Evolutionary conservation across 2,797 vertebrate species (phyloP).

Genomic region (Ctenosaura bakeri): DNA sequence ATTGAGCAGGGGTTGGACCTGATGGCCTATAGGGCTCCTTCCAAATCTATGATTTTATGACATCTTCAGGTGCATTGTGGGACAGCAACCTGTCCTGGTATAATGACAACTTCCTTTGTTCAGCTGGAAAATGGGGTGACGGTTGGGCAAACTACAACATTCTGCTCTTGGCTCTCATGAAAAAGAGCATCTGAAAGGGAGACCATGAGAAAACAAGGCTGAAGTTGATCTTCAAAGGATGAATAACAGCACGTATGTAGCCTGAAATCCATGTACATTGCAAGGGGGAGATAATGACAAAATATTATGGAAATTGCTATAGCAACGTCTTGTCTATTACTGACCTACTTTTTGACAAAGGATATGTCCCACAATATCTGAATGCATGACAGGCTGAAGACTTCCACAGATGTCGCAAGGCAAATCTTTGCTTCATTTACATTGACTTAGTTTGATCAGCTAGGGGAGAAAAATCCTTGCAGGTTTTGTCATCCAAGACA

Average conservation of each 20-base stretch:
- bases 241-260: neutral
- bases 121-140: no score
- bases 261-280: slow-evolving; percentile 11
- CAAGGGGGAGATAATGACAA: slow-evolving; percentile 61
- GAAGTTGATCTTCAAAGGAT: neutral
- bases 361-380: slow-evolving; percentile 28
- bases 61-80: no score
- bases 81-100: no score
- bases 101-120: no score
- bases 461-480: neutral
- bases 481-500: neutral
- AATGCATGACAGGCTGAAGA: slow-evolving; percentile 19
- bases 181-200: neutral
- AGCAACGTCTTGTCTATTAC: slow-evolving; percentile 62
- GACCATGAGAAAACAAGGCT: slow-evolving; percentile 3
- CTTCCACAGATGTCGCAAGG: slow-evolving; percentile 26
- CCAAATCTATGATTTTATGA: no score
- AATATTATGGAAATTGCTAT: slow-evolving; percentile 64
- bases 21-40: no score
- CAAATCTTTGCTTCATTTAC: slow-evolving; percentile 21
- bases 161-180: no score
- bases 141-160: no score
- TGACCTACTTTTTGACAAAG: slow-evolving; percentile 74
- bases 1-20: no score
- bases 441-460: slow-evolving; percentile 6